Evolutionary conservation across 2,888 invertebrate species (phyloP).

Genomic region (Tetragonula carbonaria): DNA sequence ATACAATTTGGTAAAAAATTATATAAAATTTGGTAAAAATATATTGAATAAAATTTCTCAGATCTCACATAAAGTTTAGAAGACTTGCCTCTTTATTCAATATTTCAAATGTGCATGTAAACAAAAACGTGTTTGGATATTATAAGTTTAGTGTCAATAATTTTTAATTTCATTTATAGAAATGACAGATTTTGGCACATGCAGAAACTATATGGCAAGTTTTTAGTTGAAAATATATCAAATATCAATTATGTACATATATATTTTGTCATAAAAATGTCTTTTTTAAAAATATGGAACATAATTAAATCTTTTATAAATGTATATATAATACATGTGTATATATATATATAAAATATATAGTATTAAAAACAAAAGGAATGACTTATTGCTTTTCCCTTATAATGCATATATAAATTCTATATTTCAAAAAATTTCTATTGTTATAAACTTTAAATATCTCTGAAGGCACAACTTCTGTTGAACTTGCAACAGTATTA

Average conservation of each 20-base stretch:
- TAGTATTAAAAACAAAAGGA: constrained; percentile 51
- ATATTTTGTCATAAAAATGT: constrained; percentile 39
- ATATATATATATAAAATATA: constrained; percentile 44
- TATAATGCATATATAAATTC: constrained; percentile 38
- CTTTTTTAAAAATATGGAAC: constrained; percentile 30
- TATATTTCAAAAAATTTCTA: constrained; percentile 17
- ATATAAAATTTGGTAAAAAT: constrained; percentile 55
- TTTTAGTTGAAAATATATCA: constrained; percentile 14
- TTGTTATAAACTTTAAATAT: constrained; percentile 36
- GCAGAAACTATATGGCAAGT: constrained; percentile 46
- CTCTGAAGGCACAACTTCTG: constrained; percentile 32
- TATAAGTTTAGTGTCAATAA: constrained; percentile 19
- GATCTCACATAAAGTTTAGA: constrained; percentile 23
- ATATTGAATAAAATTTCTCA: constrained; percentile 38
- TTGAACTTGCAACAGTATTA: constrained; percentile 23
- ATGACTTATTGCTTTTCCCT: constrained; percentile 46
- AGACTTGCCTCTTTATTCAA: constrained; percentile 18
- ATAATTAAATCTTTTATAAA: constrained; percentile 39
- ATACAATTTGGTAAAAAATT: constrained; percentile 53
- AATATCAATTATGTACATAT: constrained; percentile 33
- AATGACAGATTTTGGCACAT: constrained; percentile 55
- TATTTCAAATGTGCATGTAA: not conserved
- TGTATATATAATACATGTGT: constrained; percentile 43
- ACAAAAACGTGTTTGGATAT: not conserved
- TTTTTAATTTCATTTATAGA: constrained; percentile 14